Conservation (phyloP, 2,888 invertebrate species). For the Neria commutata region DNA sequence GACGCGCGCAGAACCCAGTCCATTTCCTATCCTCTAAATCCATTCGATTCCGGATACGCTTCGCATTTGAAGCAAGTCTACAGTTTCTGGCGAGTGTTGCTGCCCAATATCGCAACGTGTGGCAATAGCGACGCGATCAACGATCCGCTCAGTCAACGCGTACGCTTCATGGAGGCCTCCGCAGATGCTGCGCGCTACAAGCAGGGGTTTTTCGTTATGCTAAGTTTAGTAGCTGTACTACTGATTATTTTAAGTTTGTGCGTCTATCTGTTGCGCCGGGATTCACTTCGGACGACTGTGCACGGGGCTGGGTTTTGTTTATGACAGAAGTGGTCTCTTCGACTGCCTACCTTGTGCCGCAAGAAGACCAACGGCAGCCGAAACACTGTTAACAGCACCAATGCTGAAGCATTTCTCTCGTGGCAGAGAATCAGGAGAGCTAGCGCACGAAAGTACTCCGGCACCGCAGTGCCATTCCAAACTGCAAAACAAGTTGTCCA, state of each 20-base stretch:
- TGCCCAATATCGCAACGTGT: slow-evolving; percentile 44
- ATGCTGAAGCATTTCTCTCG: slow-evolving; percentile 37
- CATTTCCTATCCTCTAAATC: slow-evolving; percentile 32
- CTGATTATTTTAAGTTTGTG: slow-evolving; percentile 56
- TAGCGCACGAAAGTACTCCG: slow-evolving; percentile 30
- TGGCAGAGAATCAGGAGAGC: slow-evolving; percentile 44
- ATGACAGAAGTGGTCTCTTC: slow-evolving; percentile 61
- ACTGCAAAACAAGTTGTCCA: background rate
- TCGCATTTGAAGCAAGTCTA: slow-evolving; percentile 55
- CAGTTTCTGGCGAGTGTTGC: slow-evolving; percentile 57
- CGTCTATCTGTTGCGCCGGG: slow-evolving; percentile 56
- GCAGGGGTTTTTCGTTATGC: slow-evolving; percentile 60
- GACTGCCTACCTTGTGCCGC: slow-evolving; percentile 51
- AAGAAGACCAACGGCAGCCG: slow-evolving; percentile 29
- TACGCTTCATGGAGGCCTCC: slow-evolving; percentile 49
- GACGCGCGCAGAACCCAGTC: slow-evolving; percentile 14
- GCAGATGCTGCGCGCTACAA: slow-evolving; percentile 59
- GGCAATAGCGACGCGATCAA: slow-evolving; percentile 28
- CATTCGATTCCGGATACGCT: slow-evolving; percentile 49
- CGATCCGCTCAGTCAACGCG: slow-evolving; percentile 43
- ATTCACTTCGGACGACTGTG: slow-evolving; percentile 40
- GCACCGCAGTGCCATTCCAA: background rate
- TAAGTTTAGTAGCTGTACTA: slow-evolving; percentile 54
- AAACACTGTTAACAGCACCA: slow-evolving; percentile 28
- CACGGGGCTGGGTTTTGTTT: slow-evolving; percentile 42